Percentiles rank a stretch among this genome's conserved stretches.
Evolutionary conservation across 1,140 invertebrate genomes (phyloP).

Genomic region (Conopomorpha cramerella): DNA sequence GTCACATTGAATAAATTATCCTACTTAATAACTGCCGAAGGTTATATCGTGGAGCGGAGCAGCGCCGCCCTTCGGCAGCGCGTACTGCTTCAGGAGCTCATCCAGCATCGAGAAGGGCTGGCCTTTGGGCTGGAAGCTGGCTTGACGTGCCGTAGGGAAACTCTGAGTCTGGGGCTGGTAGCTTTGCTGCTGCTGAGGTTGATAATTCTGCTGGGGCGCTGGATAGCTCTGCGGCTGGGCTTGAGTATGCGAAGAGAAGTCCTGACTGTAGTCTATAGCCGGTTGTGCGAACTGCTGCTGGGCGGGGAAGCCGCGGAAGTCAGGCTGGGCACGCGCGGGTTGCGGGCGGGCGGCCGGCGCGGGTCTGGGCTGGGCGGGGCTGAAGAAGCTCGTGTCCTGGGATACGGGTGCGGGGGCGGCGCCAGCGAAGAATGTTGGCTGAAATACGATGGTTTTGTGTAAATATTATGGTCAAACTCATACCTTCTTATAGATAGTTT

Average conservation of each 20-base stretch:
- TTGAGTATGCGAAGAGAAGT: constrained; percentile 16
- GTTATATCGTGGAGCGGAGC: constrained; percentile 78
- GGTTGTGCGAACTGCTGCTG: neutral
- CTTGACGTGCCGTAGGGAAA: constrained; percentile 24
- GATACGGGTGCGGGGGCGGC: constrained; percentile 32
- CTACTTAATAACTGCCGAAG: constrained; percentile 72
- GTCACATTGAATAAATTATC: no score
- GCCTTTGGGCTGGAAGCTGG: constrained; percentile 32
- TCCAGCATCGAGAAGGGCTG: constrained; percentile 71
- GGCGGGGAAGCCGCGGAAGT: constrained; percentile 5
- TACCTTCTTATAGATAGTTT: no score
- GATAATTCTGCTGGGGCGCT: constrained; percentile 27
- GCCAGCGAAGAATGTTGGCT: constrained; percentile 7
- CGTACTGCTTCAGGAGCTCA: constrained; percentile 79
- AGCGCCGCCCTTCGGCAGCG: constrained; percentile 69
- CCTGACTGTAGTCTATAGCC: neutral
- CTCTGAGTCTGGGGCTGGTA: constrained; percentile 16
- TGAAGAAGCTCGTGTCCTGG: constrained; percentile 28
- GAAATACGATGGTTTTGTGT: neutral
- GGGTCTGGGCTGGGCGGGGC: constrained; percentile 48
- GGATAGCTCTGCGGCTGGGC: constrained; percentile 23
- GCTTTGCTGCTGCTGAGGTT: constrained; percentile 4
- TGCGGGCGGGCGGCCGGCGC: constrained; percentile 24
- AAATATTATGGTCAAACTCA: no score
- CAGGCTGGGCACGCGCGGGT: constrained; percentile 32